Evolutionary conservation across 1,140 invertebrate species (phyloP), one percentile per base, ranked within the genome.

Genomic region (Arctopsyche grandis): DNA sequence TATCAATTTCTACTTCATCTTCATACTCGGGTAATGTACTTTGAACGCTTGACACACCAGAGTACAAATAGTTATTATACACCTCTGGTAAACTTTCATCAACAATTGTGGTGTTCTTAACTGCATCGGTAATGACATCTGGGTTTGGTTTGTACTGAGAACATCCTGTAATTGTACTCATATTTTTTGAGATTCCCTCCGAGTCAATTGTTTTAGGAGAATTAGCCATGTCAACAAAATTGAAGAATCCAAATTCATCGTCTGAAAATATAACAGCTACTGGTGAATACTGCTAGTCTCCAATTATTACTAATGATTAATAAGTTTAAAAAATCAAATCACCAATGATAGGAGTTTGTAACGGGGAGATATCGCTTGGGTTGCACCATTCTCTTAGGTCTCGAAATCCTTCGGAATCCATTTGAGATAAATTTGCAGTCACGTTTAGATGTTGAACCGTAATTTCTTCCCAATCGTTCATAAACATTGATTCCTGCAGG

Each of bases 341-440:
- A 80, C 81, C 81, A 79, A 69, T 82, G 63, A 56, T 60, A 48
- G 38, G 71, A 52, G 71, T 75, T 44, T 69, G 78, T 16, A 14
- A 52, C 14, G 58, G 0, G 22, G 24, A 29, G 69, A 76, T 74
- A 43, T 19, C 21, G 46, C 12, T 69, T 69, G 38, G 9, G 60
- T 48, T 71, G 81, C 81, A 82, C 77, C 77, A 82, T 52, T 79
- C 43, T 58, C 48, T 69, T 63, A 82, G 69, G 66, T 82, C 77
- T 75, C 79, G 81, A 38, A 82, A 82, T 21, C 79, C 81, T 79
- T 82, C 81, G 81, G 79, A 82, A 77, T 82, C 77, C 81, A 82
- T 80, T 14, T 43, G 24, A 16, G 38, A 74, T 5, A 56, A 22
- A 21, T 74, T 46, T 22, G 44, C 9, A 22, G 12, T 46, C 12